These are phyloP conservation scores for Lordiphosa clarofinis DNA, from an alignment of 1,140 invertebrate species.

Conservation along the genomic window DNA sequence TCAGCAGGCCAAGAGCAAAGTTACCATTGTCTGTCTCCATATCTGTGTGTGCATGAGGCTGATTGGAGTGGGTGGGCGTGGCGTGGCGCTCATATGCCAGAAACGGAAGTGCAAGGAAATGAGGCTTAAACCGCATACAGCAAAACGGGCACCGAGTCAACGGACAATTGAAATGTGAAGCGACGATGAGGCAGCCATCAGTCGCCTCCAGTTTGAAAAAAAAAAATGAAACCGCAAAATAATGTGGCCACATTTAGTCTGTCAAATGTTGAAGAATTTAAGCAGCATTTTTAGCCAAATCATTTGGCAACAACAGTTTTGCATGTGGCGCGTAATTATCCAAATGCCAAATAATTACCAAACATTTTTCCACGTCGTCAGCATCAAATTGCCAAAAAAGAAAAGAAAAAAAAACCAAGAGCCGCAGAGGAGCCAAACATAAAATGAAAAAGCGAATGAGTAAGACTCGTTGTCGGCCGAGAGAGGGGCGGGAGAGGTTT, in stretches of 20 bases:
- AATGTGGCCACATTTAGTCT: constrained; percentile 29
- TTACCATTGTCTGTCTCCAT: constrained; percentile 46
- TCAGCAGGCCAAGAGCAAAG: constrained; percentile 49
- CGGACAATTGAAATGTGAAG: constrained; percentile 68
- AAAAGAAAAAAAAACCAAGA: background rate
- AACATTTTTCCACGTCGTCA: constrained; percentile 64
- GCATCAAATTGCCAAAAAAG: constrained; percentile 38
- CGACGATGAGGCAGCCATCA: constrained; percentile 10
- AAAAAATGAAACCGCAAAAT: constrained; percentile 59
- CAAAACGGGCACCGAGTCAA: constrained; percentile 14
- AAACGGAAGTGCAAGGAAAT: constrained; percentile 70
- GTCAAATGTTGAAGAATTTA: constrained; percentile 38
- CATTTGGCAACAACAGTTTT: constrained; percentile 30
- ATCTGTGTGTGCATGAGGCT: constrained; percentile 28
- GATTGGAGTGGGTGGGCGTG: constrained; percentile 12
- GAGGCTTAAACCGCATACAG: constrained; percentile 70
- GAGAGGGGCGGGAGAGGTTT: background rate
- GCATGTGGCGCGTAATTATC: constrained; percentile 59
- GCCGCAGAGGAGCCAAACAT: background rate
- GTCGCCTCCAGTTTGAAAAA: no score
- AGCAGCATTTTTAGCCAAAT: no score
- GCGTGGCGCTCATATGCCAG: constrained; percentile 44
- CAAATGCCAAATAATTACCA: constrained; percentile 64
- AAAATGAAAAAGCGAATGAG: background rate
- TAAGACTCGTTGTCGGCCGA: background rate